These are phyloP conservation scores for Schizotus pectinicornis DNA, from an alignment of 2,888 invertebrate genomes.

Conservation along the genomic window DNA sequence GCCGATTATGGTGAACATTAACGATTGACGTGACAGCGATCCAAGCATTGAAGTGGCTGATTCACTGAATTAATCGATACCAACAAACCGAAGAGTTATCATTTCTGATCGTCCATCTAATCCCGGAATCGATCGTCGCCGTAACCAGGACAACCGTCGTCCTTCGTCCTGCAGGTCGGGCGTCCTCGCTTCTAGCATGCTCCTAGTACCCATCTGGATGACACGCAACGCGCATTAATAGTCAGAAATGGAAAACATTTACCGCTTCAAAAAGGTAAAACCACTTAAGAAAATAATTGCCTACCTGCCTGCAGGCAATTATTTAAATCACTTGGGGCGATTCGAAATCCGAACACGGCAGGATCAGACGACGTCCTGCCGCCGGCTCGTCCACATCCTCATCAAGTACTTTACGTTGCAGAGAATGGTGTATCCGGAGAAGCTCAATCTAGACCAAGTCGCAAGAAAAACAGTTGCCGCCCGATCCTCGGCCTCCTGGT, in stretches of 20 bases:
- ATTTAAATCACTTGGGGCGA: constrained; percentile 37
- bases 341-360: constrained; percentile 22
- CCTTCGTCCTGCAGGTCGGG: constrained; percentile 13
- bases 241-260: constrained; percentile 58
- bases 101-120: background rate
- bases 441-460: constrained; percentile 53
- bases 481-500: constrained; percentile 52
- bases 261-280: constrained; percentile 57
- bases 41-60: too few species aligned
- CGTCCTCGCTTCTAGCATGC: constrained; percentile 2
- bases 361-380: background rate
- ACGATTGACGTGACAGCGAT: too few species aligned
- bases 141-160: constrained; percentile 16
- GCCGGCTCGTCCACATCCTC: background rate
- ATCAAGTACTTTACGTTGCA: constrained; percentile 30
- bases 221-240: constrained; percentile 54
- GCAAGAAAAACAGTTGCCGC: constrained; percentile 45
- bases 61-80: too few species aligned
- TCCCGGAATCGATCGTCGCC: constrained; percentile 9
- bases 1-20: too few species aligned
- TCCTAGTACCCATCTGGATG: constrained; percentile 38
- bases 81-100: too few species aligned
- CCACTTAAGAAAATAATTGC: constrained; percentile 29
- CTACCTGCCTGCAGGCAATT: constrained; percentile 36
- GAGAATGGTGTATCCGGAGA: constrained; percentile 59